Base-by-base conservation (phyloP, 2,888 invertebrate species). In the Tetramorium bicarinatum region DNA sequence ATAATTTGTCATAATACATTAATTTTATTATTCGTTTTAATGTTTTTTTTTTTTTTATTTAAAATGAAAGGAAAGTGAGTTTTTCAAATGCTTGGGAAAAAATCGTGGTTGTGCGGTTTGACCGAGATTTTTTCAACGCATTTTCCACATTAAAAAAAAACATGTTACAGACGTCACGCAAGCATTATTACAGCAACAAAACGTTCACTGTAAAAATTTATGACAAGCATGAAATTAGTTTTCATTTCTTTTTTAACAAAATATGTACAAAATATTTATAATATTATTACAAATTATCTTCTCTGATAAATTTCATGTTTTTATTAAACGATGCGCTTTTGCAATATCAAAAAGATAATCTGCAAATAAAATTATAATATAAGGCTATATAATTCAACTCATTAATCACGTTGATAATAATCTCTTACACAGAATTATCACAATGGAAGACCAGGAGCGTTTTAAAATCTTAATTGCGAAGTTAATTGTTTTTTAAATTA, bases 171-270 rank as follows among this genome's bases (percentile, higher is more conserved):
- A 47, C 18, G 6, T 72, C 1, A 61, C 8, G 15, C 2, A 47
- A 62, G 0, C 6, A 21, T 11, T 29, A 44, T 49, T 21, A 38
- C 47, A 34, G 34, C 49, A 75, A 2, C 34, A 8, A 4, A 21
- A 49, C 1, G 29, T 49, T 52, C 15, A 38, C 21, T 49, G 15
- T 29, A 52, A 75, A 47, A 49, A 11, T 34, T 62, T 49, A 47
- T 47, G 15, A 61, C 21, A 75, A 61, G 21, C 38, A 38, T 11
- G 7, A 38, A 75, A 62, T 62, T 62, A 62, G 21, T 18, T 62
- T 21, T n/a, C 9, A 64, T 62, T 47, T 62, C n/a, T 38, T 38
- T 59, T 49, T 34, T 38, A 0, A 18, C 7, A 49, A 49, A 62
- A 18, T 11, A 38, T 41, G 6, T 9, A 34, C 2, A 34, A 34